A percentile compares a stretch with the other conserved stretches of the same genome.
Evolutionary conservation across 2,113 vertebrate species (phyloP).

Genomic region (Verasper variegatus): DNA sequence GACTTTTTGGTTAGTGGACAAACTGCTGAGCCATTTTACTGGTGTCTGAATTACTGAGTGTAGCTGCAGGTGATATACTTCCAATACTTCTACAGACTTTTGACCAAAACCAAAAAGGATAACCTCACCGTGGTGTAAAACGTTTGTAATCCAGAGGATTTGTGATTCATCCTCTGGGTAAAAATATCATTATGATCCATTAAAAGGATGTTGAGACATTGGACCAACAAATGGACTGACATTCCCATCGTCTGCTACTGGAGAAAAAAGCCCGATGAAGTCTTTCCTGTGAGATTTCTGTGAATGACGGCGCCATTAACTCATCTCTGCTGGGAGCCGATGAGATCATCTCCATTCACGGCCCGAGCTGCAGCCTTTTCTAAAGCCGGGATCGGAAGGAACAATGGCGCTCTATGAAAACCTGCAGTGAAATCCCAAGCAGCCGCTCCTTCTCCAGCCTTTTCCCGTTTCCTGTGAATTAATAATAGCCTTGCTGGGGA

Average conservation of each 20-base stretch:
- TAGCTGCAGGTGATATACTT: no score
- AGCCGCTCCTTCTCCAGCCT: slow-evolving; percentile 38
- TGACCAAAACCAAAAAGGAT: no score
- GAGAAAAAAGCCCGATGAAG: neutral
- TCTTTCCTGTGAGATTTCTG: slow-evolving; percentile 7
- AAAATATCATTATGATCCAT: neutral
- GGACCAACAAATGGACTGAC: neutral
- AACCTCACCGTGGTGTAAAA: no score
- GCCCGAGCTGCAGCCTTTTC: slow-evolving; percentile 26
- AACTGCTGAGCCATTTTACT: no score
- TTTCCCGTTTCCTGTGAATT: slow-evolving; percentile 78
- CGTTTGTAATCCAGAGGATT: no score
- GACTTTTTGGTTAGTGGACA: no score
- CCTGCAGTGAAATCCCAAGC: slow-evolving; percentile 61
- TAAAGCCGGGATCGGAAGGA: slow-evolving; percentile 47
- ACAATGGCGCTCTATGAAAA: slow-evolving; percentile 77
- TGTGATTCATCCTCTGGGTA: no score
- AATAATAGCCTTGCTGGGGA: slow-evolving; percentile 71
- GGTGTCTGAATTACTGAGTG: no score
- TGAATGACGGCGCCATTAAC: neutral
- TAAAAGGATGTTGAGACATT: neutral
- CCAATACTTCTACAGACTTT: no score
- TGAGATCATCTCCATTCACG: slow-evolving; percentile 72
- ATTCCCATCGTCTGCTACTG: neutral
- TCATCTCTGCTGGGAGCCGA: slow-evolving; percentile 10